A percentile compares a stretch with the other conserved stretches of the same genome.
Evolutionary conservation across 2,797 vertebrate genomes (phyloP).

Genomic region (Picus viridis): DNA sequence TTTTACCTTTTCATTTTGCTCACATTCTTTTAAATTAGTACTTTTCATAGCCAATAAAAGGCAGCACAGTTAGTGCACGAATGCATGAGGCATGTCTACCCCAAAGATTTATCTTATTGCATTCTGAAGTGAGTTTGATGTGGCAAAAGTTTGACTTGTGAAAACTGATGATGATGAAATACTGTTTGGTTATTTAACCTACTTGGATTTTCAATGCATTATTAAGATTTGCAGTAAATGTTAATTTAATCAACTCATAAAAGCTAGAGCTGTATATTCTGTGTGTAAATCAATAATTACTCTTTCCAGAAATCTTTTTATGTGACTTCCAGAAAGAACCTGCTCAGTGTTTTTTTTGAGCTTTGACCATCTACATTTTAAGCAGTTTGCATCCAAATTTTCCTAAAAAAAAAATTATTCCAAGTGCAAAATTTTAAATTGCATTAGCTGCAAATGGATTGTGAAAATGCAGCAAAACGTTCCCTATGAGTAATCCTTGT

Average conservation of each 20-base stretch:
- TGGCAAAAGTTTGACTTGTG: neutral
- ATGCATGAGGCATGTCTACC: neutral
- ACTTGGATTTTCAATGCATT: neutral
- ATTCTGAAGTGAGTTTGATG: neutral
- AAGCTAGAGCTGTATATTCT: neutral
- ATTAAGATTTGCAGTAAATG: neutral
- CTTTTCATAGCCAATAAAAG: neutral
- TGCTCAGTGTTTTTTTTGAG: neutral
- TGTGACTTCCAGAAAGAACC: neutral
- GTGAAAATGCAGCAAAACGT: neutral
- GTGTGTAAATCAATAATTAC: neutral
- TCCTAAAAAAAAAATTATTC: neutral
- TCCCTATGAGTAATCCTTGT: neutral
- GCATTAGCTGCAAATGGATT: neutral
- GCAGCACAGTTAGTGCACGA: neutral
- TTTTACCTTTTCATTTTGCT: constrained; percentile 53
- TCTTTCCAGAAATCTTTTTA: neutral
- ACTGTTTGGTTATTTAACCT: neutral
- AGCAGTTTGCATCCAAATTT: neutral
- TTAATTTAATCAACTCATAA: neutral
- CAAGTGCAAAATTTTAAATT: neutral
- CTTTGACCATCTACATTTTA: neutral
- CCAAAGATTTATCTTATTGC: neutral
- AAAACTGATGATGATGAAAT: neutral
- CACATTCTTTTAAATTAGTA: constrained; percentile 29